Evolutionary conservation across 2,797 vertebrate species (phyloP).

Genomic region (Echiichthys vipera): DNA sequence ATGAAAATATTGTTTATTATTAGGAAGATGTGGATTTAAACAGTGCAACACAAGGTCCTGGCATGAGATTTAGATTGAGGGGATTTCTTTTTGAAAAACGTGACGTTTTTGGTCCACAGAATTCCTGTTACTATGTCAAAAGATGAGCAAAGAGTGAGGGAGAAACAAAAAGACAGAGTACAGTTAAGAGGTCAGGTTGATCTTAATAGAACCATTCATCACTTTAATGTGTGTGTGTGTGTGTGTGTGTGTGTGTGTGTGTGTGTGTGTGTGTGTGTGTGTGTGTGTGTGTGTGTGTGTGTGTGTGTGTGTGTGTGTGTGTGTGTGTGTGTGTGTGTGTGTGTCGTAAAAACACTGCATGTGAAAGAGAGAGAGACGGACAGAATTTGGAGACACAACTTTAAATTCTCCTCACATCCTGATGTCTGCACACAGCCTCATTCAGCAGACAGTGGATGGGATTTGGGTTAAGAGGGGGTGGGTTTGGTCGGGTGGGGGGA

Average conservation of each 20-base stretch:
- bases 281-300: too few relatives aligned
- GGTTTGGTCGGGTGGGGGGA: neutral
- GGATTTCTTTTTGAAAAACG: neutral
- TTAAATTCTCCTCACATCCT: constrained; percentile 63
- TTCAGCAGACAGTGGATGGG: constrained; percentile 35
- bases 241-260: neutral
- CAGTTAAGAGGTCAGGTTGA: constrained; percentile 6
- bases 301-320: neutral
- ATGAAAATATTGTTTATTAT: constrained; percentile 51
- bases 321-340: neutral
- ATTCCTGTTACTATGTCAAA: neutral
- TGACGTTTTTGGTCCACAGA: neutral
- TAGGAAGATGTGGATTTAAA: constrained; percentile 32
- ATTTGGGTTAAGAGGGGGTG: constrained; percentile 50
- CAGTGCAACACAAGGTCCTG: constrained; percentile 12
- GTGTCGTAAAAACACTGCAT: neutral
- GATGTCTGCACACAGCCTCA: constrained; percentile 52
- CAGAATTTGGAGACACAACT: constrained; percentile 22
- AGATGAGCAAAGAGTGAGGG: neutral
- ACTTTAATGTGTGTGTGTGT: neutral
- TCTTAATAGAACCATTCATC: constrained; percentile 17
- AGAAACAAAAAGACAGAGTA: neutral
- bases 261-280: neutral
- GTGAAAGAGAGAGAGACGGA: constrained; percentile 3
- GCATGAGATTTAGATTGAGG: neutral